A percentile compares a stretch with the other conserved stretches of the same genome.
These are phyloP conservation scores for Sturnira hondurensis DNA, from an alignment of 2,113 vertebrate species.

Conservation along the genomic window DNA sequence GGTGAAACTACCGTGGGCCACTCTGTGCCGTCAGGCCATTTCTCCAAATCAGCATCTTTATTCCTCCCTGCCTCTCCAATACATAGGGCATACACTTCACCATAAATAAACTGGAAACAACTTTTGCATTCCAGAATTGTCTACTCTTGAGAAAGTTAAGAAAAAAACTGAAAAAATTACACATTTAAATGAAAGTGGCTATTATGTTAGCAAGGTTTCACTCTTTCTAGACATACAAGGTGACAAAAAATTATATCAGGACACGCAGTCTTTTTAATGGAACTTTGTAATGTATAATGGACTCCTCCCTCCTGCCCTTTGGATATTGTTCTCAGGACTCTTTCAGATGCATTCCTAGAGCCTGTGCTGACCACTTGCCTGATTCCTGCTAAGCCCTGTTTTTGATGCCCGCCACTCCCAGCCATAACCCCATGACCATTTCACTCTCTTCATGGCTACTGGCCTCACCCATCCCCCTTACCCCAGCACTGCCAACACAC, in stretches of 20 bases:
- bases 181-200: not conserved
- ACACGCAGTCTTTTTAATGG: not conserved
- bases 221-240: not conserved
- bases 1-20: not conserved
- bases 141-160: not conserved
- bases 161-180: not conserved
- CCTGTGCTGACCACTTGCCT: not conserved
- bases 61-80: not conserved
- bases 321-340: not conserved
- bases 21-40: not conserved
- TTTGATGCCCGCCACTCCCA: not conserved
- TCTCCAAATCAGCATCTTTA: not conserved
- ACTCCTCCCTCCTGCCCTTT: not conserved
- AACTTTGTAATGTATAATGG: not conserved
- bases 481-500: too few relatives aligned
- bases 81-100: too few relatives aligned
- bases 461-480: too few relatives aligned
- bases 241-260: not conserved
- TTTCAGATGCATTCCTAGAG: not conserved
- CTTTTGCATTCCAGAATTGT: not conserved
- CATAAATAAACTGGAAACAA: not conserved
- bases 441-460: not conserved
- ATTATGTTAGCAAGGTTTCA: not conserved
- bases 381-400: not conserved
- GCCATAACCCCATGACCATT: not conserved